phyloP scores from a whole-genome alignment of 2,888 invertebrate genomes.

The Drosophila pegasa region DNA sequence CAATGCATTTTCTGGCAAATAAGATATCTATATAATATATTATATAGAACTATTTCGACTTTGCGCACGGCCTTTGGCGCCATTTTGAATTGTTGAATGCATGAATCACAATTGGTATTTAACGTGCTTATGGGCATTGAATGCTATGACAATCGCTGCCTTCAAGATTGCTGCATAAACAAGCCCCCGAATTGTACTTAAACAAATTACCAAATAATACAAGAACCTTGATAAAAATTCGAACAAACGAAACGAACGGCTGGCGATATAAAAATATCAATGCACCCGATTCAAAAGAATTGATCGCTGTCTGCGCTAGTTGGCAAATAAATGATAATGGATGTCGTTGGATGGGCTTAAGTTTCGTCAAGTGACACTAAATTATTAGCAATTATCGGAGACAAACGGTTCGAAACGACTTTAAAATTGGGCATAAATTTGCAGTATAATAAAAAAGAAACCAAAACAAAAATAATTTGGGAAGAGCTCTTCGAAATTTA shows the following conservation, averaged over 20 bases:
- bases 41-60: neutral
- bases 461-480: conserved; percentile 7
- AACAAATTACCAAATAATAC: conserved; percentile 51
- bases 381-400: conserved; percentile 81
- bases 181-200: conserved; percentile 35
- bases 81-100: conserved; percentile 28
- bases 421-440: conserved; percentile 75
- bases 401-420: conserved; percentile 72
- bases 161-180: conserved; percentile 52
- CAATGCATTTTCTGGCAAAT: neutral
- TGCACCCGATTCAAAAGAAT: conserved; percentile 52
- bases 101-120: conserved; percentile 58
- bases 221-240: conserved; percentile 45
- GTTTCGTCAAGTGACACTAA: conserved; percentile 76
- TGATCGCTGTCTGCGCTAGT: conserved; percentile 56
- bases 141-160: conserved; percentile 49
- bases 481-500: conserved; percentile 55
- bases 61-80: conserved; percentile 4
- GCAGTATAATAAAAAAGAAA: conserved; percentile 34
- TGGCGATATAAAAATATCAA: conserved; percentile 49
- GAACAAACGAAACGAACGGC: conserved; percentile 22
- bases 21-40: neutral
- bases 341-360: conserved; percentile 57
- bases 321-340: conserved; percentile 53
- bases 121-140: conserved; percentile 49